A percentile compares a stretch with the other conserved stretches of the same genome.
phyloP scores from a whole-genome alignment of 2,888 invertebrate species.

The Heliconius ismenius region DNA sequence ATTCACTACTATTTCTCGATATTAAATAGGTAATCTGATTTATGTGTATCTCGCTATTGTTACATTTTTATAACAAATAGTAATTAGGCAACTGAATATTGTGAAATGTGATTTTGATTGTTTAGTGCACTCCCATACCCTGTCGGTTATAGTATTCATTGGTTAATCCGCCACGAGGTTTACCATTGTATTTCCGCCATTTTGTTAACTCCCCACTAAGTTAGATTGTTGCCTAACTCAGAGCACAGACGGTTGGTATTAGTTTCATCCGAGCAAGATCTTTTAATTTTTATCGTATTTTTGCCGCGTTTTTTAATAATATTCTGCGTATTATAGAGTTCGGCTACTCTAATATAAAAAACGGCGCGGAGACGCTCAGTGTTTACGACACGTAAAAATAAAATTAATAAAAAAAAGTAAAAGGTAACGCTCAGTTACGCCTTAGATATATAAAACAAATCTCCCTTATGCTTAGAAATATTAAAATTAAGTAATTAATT shows the following conservation, averaged over 20 bases:
- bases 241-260: constrained; percentile 17
- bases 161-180: constrained; percentile 38
- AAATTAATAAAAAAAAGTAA: constrained; percentile 10
- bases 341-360: constrained; percentile 4
- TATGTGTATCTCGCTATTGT: not conserved
- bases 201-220: constrained; percentile 14
- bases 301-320: constrained; percentile 21
- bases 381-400: constrained; percentile 18
- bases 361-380: constrained; percentile 24
- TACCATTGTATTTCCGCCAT: constrained; percentile 12
- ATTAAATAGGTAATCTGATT: not conserved
- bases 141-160: not conserved
- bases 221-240: constrained; percentile 19
- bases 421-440: constrained; percentile 30
- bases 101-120: not conserved
- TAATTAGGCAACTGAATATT: not conserved
- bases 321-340: constrained; percentile 21
- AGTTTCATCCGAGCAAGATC: constrained; percentile 13
- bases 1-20: not conserved
- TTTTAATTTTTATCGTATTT: not conserved
- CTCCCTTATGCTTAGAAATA: constrained; percentile 57
- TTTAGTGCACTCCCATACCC: not conserved
- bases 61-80: constrained; percentile 15
- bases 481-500: constrained; percentile 41
- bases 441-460: constrained; percentile 38